phyloP scores from a whole-genome alignment of 2,888 invertebrate genomes.

The Eilema sororculum region DNA sequence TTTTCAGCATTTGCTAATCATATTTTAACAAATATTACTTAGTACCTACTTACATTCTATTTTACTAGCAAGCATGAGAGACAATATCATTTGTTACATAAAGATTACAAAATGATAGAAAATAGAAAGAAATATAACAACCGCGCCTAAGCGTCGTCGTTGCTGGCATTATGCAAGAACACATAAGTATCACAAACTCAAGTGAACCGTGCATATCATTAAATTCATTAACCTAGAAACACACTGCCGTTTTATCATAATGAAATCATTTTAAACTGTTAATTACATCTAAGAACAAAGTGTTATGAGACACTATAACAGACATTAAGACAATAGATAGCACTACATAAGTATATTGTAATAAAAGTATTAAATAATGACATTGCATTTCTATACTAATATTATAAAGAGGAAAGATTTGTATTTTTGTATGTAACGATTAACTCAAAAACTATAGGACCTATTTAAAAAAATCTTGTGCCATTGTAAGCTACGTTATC shows the following conservation, averaged over 20 bases:
- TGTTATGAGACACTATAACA: neutral
- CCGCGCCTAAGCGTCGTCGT: slow-evolving; percentile 43
- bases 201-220: slow-evolving; percentile 53
- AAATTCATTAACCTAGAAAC: slow-evolving; percentile 54
- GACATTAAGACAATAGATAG: slow-evolving; percentile 1
- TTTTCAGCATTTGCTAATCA: neutral
- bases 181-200: slow-evolving; percentile 44
- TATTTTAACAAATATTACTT: neutral
- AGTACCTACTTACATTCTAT: neutral
- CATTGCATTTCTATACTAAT: no score
- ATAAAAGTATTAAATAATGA: slow-evolving; percentile 13
- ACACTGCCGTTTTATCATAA: slow-evolving; percentile 44
- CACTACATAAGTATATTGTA: slow-evolving; percentile 25
- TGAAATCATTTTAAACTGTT: slow-evolving; percentile 18
- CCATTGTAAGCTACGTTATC: no score
- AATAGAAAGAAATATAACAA: slow-evolving; percentile 49
- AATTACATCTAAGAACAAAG: slow-evolving; percentile 22
- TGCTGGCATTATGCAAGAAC: slow-evolving; percentile 59
- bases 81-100: slow-evolving; percentile 41
- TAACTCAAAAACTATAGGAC: no score
- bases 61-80: neutral
- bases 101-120: slow-evolving; percentile 53
- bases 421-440: no score
- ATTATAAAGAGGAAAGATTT: no score
- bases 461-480: no score